Percentiles rank a stretch among this genome's conserved stretches.
phyloP scores from a whole-genome alignment of 2,888 invertebrate species.

The Lasioglossum vierecki region DNA sequence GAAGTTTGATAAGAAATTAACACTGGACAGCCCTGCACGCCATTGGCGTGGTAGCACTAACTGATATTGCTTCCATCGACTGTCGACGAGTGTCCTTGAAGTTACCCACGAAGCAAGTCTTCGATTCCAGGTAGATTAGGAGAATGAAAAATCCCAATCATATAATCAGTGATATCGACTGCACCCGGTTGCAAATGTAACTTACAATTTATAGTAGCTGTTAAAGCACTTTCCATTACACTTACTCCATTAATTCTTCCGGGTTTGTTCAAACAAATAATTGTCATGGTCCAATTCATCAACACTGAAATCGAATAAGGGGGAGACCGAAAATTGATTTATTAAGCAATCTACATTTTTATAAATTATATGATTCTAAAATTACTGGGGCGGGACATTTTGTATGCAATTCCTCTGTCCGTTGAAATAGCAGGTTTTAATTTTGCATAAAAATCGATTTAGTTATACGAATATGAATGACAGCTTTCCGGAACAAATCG shows the following conservation, averaged over 20 bases:
- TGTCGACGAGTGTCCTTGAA: slow-evolving; percentile 48
- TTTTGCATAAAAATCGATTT: not conserved
- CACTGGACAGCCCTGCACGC: slow-evolving; percentile 55
- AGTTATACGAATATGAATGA: not conserved
- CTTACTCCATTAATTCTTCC: not conserved
- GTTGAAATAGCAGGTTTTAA: not conserved
- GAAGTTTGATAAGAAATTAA: slow-evolving; percentile 64
- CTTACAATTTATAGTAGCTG: not conserved
- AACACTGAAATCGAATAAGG: not conserved
- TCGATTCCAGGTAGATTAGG: slow-evolving; percentile 33
- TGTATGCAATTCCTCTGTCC: not conserved
- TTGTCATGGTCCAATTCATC: not conserved
- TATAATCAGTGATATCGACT: not conserved
- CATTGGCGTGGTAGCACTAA: slow-evolving; percentile 49
- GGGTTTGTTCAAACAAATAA: not conserved
- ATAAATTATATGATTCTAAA: not conserved
- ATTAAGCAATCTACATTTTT: not conserved
- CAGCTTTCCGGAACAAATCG: not conserved
- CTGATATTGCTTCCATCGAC: slow-evolving; percentile 56
- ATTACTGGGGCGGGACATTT: not conserved
- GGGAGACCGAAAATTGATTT: not conserved
- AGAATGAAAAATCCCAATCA: slow-evolving; percentile 26
- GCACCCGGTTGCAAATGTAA: not conserved
- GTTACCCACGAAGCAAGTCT: slow-evolving; percentile 19
- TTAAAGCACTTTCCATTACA: too few species aligned